These are phyloP conservation scores for Electrophaes corylata DNA, from an alignment of 2,888 invertebrate species.

Conservation along the genomic window DNA sequence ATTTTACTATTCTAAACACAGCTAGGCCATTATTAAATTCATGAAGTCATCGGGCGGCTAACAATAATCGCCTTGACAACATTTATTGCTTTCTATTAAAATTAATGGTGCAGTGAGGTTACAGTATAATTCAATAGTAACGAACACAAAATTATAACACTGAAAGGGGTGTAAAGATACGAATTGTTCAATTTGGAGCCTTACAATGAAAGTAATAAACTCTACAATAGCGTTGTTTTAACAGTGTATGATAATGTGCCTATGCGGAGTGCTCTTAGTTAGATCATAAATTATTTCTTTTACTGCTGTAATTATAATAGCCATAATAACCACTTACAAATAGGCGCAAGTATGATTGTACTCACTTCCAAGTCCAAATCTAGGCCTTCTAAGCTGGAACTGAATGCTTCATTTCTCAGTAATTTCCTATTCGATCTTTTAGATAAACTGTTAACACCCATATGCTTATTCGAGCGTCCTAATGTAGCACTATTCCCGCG, in stretches of 20 bases:
- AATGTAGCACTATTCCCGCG: constrained; percentile 61
- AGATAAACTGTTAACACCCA: constrained; percentile 74
- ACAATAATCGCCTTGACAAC: constrained; percentile 39
- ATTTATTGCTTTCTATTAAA: constrained; percentile 30
- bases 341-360: constrained; percentile 11
- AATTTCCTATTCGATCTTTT: constrained; percentile 65
- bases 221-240: background rate
- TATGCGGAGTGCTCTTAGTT: background rate
- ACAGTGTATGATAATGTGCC: background rate
- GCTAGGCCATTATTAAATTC: constrained; percentile 38
- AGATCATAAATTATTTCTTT: constrained; percentile 11
- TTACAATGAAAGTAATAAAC: constrained; percentile 1
- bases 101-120: constrained; percentile 22
- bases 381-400: constrained; percentile 83
- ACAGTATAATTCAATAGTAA: constrained; percentile 23
- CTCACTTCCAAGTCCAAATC: constrained; percentile 85
- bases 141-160: constrained; percentile 22
- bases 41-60: constrained; percentile 42
- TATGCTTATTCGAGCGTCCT: constrained; percentile 72
- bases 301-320: background rate
- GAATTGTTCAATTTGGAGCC: constrained; percentile 6
- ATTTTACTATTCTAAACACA: constrained; percentile 48
- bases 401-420: constrained; percentile 58
- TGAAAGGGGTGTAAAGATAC: constrained; percentile 17
- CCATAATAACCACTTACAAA: background rate